Conservation (phyloP, 2,888 invertebrate species). For the Laothoe populi region DNA sequence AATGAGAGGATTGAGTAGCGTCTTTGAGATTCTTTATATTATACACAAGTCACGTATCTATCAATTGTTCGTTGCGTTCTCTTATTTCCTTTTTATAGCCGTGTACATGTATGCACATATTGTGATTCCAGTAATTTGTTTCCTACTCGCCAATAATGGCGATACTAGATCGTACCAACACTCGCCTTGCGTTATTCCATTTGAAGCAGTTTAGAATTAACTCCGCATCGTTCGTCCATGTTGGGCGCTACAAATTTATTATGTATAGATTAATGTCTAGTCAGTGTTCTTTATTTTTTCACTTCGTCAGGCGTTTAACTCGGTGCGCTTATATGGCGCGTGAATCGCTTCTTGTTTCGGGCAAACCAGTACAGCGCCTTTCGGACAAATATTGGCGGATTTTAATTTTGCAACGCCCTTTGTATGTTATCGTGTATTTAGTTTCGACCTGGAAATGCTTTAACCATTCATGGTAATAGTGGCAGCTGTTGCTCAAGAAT, state of each 20-base stretch:
- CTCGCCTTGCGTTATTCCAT: constrained; percentile 58
- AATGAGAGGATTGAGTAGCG: constrained; percentile 31
- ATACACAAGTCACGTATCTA: constrained; percentile 49
- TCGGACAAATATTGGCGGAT: background rate
- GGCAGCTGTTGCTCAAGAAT: constrained; percentile 16
- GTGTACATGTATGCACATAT: background rate
- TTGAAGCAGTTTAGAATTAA: constrained; percentile 55
- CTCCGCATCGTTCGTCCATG: constrained; percentile 58
- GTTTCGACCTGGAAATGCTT: background rate
- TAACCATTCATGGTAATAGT: background rate
- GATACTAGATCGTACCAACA: constrained; percentile 50
- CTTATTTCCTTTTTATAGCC: constrained; percentile 25
- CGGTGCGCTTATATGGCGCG: constrained; percentile 58
- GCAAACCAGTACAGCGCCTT: constrained; percentile 41
- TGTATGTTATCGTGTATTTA: background rate
- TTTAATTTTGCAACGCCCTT: background rate
- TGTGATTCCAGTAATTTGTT: constrained; percentile 45
- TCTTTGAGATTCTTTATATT: constrained; percentile 3
- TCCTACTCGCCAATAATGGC: constrained; percentile 64
- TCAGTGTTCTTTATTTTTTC: constrained; percentile 57
- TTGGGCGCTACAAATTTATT: constrained; percentile 61
- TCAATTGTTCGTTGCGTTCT: constrained; percentile 39
- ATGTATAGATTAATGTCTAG: constrained; percentile 57
- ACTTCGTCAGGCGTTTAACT: constrained; percentile 48
- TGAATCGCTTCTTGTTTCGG: constrained; percentile 62